These are phyloP conservation scores for Drepana falcataria DNA, from an alignment of 2,888 invertebrate species.

Conservation along the genomic window DNA sequence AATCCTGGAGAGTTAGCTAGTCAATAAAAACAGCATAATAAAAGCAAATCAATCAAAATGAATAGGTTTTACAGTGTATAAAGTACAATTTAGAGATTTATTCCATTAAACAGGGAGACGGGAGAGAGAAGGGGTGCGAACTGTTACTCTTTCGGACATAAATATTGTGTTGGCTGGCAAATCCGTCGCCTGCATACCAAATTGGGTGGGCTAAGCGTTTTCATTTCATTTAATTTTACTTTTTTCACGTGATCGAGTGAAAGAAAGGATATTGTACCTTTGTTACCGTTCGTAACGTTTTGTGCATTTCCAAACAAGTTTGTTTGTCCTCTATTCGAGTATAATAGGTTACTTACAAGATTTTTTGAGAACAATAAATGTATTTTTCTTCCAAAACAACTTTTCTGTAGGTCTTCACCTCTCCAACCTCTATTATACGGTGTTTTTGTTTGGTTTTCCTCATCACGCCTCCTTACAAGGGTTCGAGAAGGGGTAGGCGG, in stretches of 20 bases:
- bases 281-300: not conserved
- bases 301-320: no score
- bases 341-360: no score
- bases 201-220: slow-evolving; percentile 8
- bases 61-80: not conserved
- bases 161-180: not conserved
- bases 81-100: not conserved
- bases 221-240: slow-evolving; percentile 2
- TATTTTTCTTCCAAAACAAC: no score
- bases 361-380: no score
- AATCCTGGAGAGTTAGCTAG: no score
- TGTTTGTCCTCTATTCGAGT: no score
- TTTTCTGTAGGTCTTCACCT: no score
- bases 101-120: not conserved
- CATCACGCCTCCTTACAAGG: no score
- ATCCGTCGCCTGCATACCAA: slow-evolving; percentile 22
- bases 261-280: not conserved
- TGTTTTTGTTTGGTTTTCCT: no score
- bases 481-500: no score
- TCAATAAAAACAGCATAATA: no score
- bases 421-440: no score
- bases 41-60: not conserved
- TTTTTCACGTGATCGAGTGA: not conserved
- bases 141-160: not conserved
- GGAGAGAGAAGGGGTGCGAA: not conserved